These are phyloP conservation scores for Chelon auratus DNA, from an alignment of 2,797 vertebrate species.

Conservation along the genomic window DNA sequence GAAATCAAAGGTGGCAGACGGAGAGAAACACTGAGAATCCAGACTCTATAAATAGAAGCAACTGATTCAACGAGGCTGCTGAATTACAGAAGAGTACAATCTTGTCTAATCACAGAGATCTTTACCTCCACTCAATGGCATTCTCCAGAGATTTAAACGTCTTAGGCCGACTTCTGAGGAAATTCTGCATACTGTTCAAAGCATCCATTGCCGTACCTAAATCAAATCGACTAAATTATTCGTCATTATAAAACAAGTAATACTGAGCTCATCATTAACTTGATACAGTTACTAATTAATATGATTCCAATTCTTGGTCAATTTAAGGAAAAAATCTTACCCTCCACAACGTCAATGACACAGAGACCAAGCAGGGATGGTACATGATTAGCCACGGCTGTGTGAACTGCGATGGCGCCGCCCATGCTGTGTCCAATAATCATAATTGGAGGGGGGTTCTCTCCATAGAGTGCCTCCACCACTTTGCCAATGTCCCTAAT, in stretches of 20 bases:
- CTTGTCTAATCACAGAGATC: not conserved
- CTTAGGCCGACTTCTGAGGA: conserved; percentile 97
- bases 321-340: conserved; percentile 71
- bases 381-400: conserved; percentile 89
- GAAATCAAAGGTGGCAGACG: not conserved
- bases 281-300: not conserved
- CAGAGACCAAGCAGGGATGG: conserved; percentile 94
- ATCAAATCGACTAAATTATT: conserved; percentile 1
- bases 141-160: conserved; percentile 97
- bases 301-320: no score
- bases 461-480: conserved; percentile 93
- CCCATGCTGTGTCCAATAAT: conserved; percentile 99
- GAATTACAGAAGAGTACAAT: not conserved
- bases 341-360: conserved; percentile 98
- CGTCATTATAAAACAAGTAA: not conserved
- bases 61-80: not conserved
- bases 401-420: conserved; percentile 97
- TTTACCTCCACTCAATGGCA: conserved; percentile 98
- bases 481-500: conserved; percentile 94
- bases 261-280: not conserved
- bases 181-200: conserved; percentile 99
- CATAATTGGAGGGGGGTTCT: conserved; percentile 95
- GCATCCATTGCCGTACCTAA: conserved; percentile 99
- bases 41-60: not conserved
- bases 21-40: not conserved